Base-by-base conservation (phyloP, 92 coral and sea anemone genomes). In the Zoanthus sansibaricus region DNA sequence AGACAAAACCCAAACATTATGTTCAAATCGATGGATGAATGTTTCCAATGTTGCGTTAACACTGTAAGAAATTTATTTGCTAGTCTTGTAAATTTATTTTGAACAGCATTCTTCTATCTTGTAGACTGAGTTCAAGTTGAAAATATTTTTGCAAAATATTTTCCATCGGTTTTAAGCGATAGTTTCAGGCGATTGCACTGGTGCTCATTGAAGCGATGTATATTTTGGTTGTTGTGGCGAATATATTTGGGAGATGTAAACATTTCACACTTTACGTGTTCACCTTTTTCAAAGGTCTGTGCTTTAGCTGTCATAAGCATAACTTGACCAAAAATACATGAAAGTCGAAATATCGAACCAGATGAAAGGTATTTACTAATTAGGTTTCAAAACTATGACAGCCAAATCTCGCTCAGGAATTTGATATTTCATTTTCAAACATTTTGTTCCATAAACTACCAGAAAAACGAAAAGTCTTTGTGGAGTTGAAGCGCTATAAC, bases 241-340 rank as follows among this genome's bases (percentile, higher is more conserved):
- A 80, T 80, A 72, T 59, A 48, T 52, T 80, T 80, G 12, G 73
- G 10, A 20, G 59, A 67, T 46, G 85, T 67, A 67, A 80, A 80
- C 25, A 80, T 76, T 69, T 69, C 74, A 20, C 82, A 37, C 37
- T 17, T 12, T 46, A 18, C 66, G 17, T 46, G 62, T 37, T 37
- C 72, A n/a, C 42, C 74, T 54, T 54, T 80, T 44, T 20, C 84
- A 14, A 42, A 62, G 83, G 31, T n/a, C 52, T 61, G 71, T 66
- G 4, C 72, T 13, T 16, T 58, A 58, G 64, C 64, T 67, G 84
- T 45, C 84, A 62, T 7, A 37, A 21, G 10, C 30, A 13, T 59
- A 47, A 66, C 32, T 80, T 67, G 85, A 80, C 21, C 75, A 76
- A 64, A 62, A 66, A 46, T 69, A 66, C 61, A n/a, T 5, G 18